A percentile compares a stretch with the other conserved stretches of the same genome.
These are phyloP conservation scores for Cacoxenus indagator DNA, from an alignment of 2,888 invertebrate species.

Conservation along the genomic window DNA sequence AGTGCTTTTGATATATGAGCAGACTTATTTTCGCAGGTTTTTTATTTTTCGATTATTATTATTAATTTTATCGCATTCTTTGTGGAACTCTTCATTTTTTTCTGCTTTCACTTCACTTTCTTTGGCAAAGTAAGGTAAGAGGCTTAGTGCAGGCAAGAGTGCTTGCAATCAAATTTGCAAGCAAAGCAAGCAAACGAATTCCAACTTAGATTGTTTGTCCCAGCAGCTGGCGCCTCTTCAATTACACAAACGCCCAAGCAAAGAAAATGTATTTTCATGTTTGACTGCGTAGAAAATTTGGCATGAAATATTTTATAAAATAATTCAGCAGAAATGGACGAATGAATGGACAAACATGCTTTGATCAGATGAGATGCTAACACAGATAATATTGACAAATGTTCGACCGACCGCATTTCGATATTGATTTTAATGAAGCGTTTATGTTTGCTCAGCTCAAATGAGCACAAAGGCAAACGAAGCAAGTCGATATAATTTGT, in stretches of 20 bases:
- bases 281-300: neutral
- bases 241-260: too few species aligned
- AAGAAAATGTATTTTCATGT: neutral
- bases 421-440: slow-evolving; percentile 16
- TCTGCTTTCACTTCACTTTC: neutral
- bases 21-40: neutral
- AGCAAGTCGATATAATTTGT: neutral
- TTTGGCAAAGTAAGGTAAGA: neutral
- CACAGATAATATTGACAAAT: neutral
- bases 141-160: neutral
- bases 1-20: too few species aligned
- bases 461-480: neutral
- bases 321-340: neutral
- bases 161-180: neutral
- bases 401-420: neutral
- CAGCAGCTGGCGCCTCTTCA: neutral
- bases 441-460: neutral
- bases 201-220: neutral
- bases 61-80: too few species aligned
- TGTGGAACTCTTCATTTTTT: too few species aligned
- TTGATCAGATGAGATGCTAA: neutral
- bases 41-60: neutral
- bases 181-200: neutral
- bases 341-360: neutral
- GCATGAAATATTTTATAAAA: neutral